Evolutionary conservation across 2,797 vertebrate species (phyloP), one percentile per base, ranked within the genome.

Genomic region (Cygnus olor): DNA sequence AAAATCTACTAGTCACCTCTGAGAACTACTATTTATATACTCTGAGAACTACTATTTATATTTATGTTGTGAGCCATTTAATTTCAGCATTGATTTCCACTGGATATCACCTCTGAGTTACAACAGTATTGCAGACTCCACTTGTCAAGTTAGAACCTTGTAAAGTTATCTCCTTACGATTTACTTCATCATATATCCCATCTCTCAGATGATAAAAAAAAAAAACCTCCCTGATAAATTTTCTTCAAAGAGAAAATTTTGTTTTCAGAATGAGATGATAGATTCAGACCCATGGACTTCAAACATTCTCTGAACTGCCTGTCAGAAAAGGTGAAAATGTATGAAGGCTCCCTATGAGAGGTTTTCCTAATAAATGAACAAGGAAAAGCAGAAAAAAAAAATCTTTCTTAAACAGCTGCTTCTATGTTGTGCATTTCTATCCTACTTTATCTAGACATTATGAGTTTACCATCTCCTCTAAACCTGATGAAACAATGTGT

Each of bases 281-380:
- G 15, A 38, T 73, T 69, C 4, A 7, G 40, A 42, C n/a, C 3
- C 3, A 3, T 0, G 0, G 11, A 54, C 28, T 81, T 88, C 22
- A 89, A 78, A 71, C 42, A 40, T 44, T 83, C 27, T 51, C 45
- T 1, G 0, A 68, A 76, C 9, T 38, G 45, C 10, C 32, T 13
- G 30, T 21, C 6, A 79, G 32, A 85, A 49, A 80, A 51, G 0
- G 1, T 47, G 18, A 19, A 70, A 68, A 88, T 58, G 13, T 13
- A 30, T 27, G 49, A 74, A 30, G 6, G 17, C 2, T 56, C 11
- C 13, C 28, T 63, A 54, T 38, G n/a, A 76, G 19, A 27, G 11
- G 7, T 70, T 61, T 32, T 47, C 9, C 6, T 44, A 69, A 64
- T 19, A 16, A 91, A 79, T 18, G 18, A 79, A 30, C 9, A 79